These are phyloP conservation scores for Ophioderma brevispina DNA, from an alignment of 35 echinoderm and acorn worm species.

Conservation along the genomic window DNA sequence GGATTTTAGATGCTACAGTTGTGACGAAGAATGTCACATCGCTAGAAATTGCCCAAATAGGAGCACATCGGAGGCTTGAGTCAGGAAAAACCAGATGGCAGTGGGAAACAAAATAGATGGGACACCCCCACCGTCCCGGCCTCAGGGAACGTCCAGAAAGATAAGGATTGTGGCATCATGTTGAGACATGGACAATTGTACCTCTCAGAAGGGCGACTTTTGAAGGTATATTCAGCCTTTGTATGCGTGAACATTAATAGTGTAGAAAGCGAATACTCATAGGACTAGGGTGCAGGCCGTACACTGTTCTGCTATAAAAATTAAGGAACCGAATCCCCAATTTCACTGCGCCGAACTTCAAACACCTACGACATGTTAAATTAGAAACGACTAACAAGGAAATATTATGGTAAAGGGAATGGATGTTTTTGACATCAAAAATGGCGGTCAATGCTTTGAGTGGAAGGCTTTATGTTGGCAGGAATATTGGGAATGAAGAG, in stretches of 20 bases:
- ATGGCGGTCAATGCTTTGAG: not conserved
- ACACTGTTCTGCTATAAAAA: not conserved
- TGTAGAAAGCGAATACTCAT: not conserved
- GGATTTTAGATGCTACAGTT: not conserved
- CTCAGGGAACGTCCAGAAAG: not conserved
- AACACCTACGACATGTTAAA: not conserved
- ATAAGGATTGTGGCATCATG: not conserved
- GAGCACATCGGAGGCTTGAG: no score
- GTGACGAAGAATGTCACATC: slow-evolving; percentile 9
- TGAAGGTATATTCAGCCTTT: not conserved
- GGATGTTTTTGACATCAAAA: not conserved
- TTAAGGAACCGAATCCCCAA: not conserved
- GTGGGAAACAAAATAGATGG: slow-evolving; percentile 16
- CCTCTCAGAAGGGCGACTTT: not conserved
- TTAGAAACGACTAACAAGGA: slow-evolving; percentile 9
- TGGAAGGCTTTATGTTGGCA: slow-evolving; percentile 46
- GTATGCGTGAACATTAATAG: slow-evolving; percentile 12
- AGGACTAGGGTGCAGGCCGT: not conserved
- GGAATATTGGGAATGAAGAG: slow-evolving; percentile 29
- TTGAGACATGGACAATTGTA: not conserved
- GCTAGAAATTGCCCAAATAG: not conserved
- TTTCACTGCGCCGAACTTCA: not conserved
- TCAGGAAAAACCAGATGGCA: not conserved
- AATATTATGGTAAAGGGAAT: not conserved
- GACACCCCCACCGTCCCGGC: slow-evolving; percentile 26